Base-by-base conservation (phyloP, 1,140 invertebrate species). In the Bombus cullumanus region DNA sequence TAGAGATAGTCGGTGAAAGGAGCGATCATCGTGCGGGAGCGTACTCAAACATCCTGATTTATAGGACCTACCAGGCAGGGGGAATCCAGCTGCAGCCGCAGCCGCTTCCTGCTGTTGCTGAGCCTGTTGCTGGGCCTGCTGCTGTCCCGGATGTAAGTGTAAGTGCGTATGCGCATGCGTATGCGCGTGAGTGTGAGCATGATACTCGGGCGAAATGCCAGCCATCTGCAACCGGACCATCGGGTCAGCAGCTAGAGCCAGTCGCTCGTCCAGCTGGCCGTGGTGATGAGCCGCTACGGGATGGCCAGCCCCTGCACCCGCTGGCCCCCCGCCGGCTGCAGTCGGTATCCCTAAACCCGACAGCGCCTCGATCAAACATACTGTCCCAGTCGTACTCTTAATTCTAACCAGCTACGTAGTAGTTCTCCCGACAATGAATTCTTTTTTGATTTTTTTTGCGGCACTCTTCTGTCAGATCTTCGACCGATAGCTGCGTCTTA, bases 121-220 rank as follows among this genome's bases (percentile, higher is more conserved):
- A 85, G 96, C 96, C 91, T 97, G 97, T 93, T 97, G 96, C 94
- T 97, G 96, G 86, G 97, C 97, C 93, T 97, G 97, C 94, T 98
- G 97, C 95, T 97, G 97, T 94, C 97, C 97, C 91, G 97, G 97
- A 96, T 98, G 98, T 93, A 98, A 96, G 96, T 98, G 98, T 93
- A 98, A 97, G 96, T 98, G 98, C 90, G 98, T 98, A 96, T 99
- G 98, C 91, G 98, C 98, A 96, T 98, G 98, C 90, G 98, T 97
- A 95, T 98, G 97, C 77, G 97, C 97, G 94, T 98, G 98, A 81
- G 97, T 97, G 94, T 98, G 97, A 89, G 97, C 97, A 93, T 98
- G 97, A 94, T 97, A 97, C 95, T 97, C 97, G 83, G 97, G 97
- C 90, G 97, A 97, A 89, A 97, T 97, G 90, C 97, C 97, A 88